Conservation (phyloP, 2,113 vertebrate species). For the Hepsetus odoe region DNA sequence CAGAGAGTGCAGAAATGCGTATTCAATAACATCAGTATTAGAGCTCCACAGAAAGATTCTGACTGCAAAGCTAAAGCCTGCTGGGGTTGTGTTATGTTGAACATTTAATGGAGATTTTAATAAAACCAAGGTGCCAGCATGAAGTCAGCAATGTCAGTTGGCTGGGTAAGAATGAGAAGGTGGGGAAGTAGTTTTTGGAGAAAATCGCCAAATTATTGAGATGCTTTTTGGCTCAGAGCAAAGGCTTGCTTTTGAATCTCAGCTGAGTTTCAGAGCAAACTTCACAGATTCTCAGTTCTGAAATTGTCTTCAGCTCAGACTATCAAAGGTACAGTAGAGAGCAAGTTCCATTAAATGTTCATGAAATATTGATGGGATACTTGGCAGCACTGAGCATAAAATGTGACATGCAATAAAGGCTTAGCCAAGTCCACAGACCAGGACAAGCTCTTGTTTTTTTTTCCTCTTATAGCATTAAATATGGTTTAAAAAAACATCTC, state of each 20-base stretch:
- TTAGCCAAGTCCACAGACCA: conserved; percentile 7
- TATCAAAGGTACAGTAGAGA: neutral
- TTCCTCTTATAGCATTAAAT: neutral
- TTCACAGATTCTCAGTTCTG: neutral
- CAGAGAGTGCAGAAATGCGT: neutral
- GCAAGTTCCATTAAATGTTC: conserved; percentile 19
- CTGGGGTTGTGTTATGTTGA: neutral
- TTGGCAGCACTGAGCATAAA: conserved; percentile 21
- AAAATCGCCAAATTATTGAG: neutral
- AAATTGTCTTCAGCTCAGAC: neutral
- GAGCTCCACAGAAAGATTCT: neutral
- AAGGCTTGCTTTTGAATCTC: neutral
- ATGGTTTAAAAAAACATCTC: neutral
- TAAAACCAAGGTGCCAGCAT: neutral
- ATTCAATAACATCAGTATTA: neutral
- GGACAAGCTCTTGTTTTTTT: conserved; percentile 1
- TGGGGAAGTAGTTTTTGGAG: neutral
- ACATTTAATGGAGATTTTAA: neutral
- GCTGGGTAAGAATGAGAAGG: neutral
- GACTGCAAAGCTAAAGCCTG: neutral
- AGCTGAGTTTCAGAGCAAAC: neutral
- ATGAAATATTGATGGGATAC: conserved; percentile 26
- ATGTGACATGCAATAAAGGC: neutral
- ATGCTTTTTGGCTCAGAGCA: neutral
- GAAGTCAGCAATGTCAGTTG: neutral